Conservation (phyloP, 2,888 invertebrate genomes). For the Lottia gigantea region DNA sequence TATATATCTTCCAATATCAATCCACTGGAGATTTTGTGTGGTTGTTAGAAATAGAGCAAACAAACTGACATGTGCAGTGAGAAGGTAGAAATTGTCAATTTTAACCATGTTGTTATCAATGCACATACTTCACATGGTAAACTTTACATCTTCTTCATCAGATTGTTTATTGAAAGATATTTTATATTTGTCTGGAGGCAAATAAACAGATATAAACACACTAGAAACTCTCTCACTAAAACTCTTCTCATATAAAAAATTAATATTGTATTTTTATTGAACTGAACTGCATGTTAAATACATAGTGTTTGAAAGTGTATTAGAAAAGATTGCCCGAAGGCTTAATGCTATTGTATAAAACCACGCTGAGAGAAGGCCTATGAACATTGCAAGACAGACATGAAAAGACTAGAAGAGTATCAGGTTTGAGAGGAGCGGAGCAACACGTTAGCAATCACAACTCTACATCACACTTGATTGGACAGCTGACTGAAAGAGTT, state of each 20-base stretch:
- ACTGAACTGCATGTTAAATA: slow-evolving; percentile 2
- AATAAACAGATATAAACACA: too few relatives aligned
- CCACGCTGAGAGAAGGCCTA: background rate
- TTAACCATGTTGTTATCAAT: too few relatives aligned
- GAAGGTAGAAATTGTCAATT: too few relatives aligned
- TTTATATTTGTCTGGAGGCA: too few relatives aligned
- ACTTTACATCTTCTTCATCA: too few relatives aligned
- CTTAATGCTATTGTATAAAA: background rate
- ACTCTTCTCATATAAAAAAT: background rate
- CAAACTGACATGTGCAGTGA: too few relatives aligned
- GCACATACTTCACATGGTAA: too few relatives aligned
- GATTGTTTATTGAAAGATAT: too few relatives aligned
- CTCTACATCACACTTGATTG: slow-evolving; percentile 10
- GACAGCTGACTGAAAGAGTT: slow-evolving; percentile 4
- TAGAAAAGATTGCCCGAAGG: background rate
- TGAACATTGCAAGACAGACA: slow-evolving; percentile 1
- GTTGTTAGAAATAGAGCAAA: too few relatives aligned
- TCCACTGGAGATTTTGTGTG: too few relatives aligned
- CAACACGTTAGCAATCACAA: background rate
- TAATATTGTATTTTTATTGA: background rate
- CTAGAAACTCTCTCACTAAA: too few relatives aligned
- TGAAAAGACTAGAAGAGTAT: slow-evolving; percentile 7
- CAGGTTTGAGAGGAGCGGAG: background rate
- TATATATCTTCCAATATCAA: too few relatives aligned
- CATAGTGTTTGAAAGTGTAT: background rate